Conservation (phyloP, 2,888 invertebrate genomes). For the Drosophila setosimentum region DNA sequence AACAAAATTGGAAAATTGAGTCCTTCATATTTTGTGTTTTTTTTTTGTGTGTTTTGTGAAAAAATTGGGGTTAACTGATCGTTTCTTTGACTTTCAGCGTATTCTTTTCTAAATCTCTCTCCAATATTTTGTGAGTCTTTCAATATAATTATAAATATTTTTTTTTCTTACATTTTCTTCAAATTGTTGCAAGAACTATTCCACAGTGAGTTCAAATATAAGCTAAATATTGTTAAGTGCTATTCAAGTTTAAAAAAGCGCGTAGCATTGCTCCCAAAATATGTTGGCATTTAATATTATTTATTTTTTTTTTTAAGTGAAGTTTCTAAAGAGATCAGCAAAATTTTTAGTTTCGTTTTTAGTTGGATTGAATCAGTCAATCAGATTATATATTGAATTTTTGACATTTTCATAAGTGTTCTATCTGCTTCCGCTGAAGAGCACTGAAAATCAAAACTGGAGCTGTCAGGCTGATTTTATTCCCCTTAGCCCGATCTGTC, state of each 20-base stretch:
- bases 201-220: background rate
- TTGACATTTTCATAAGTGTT: background rate
- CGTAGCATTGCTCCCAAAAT: background rate
- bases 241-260: background rate
- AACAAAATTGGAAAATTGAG: background rate
- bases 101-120: background rate
- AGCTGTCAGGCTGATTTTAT: background rate
- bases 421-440: background rate
- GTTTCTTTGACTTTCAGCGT: background rate
- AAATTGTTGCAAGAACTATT: background rate
- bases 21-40: background rate
- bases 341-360: background rate
- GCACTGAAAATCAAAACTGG: background rate
- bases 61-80: background rate
- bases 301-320: background rate
- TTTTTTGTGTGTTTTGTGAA: background rate
- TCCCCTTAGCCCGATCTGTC: background rate
- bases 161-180: background rate
- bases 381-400: background rate
- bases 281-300: background rate
- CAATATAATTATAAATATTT: background rate
- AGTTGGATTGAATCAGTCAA: background rate
- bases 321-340: background rate
- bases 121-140: background rate
- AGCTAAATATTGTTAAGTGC: background rate